These are phyloP conservation scores for Cololabis saira DNA, from an alignment of 2,113 vertebrate genomes.

Conservation along the genomic window DNA sequence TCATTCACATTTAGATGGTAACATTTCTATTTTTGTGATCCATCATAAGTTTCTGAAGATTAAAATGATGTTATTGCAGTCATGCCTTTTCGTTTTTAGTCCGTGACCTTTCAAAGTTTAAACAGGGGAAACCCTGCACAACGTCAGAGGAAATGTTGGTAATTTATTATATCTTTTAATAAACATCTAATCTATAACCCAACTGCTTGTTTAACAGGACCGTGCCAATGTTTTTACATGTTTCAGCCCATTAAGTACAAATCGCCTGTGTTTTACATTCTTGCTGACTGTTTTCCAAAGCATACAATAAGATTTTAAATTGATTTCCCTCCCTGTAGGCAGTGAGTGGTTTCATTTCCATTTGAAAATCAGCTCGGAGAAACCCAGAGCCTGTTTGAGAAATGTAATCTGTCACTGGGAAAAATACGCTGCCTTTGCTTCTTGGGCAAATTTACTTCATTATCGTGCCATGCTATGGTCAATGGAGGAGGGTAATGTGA, in stretches of 20 bases:
- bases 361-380: conserved; percentile 33
- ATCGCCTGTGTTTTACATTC: conserved; percentile 54
- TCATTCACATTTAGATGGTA: conserved; percentile 18
- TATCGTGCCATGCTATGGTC: not conserved
- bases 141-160: conserved; percentile 21
- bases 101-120: conserved; percentile 4
- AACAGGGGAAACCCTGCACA: conserved; percentile 7
- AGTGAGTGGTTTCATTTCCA: conserved; percentile 29
- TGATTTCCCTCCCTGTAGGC: conserved; percentile 47
- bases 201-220: conserved; percentile 32
- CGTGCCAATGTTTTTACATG: conserved; percentile 48
- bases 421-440: conserved; percentile 13
- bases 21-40: conserved; percentile 21
- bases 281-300: conserved; percentile 51
- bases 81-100: conserved; percentile 11
- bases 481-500: not conserved
- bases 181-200: conserved; percentile 29
- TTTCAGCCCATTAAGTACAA: conserved; percentile 61
- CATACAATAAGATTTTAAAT: conserved; percentile 37
- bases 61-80: conserved; percentile 14
- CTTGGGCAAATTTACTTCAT: conserved; percentile 26
- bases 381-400: conserved; percentile 15
- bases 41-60: conserved; percentile 10
- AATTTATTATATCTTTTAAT: conserved; percentile 52
- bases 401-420: conserved; percentile 31